phyloP scores from a whole-genome alignment of 2,888 invertebrate genomes.

The Zygaena filipendulae region DNA sequence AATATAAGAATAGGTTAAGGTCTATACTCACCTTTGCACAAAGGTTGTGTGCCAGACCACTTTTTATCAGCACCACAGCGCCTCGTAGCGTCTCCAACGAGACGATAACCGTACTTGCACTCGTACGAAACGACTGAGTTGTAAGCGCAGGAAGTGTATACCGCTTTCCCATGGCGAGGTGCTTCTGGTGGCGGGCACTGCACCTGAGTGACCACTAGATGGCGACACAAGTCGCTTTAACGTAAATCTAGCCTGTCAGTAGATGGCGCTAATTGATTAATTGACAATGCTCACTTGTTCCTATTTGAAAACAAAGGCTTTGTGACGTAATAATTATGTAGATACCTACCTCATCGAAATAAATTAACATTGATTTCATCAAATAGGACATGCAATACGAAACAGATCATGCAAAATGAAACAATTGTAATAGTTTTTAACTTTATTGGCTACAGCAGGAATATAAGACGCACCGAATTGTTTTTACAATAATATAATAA shows the following conservation, averaged over 20 bases:
- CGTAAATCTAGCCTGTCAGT: constrained; percentile 25
- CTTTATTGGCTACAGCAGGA: constrained; percentile 60
- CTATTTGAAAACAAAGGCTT: no score
- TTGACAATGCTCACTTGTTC: no score
- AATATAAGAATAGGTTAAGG: no score
- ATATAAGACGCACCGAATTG: no score
- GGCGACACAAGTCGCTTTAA: constrained; percentile 60
- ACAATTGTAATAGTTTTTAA: constrained; percentile 36
- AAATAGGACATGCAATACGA: no score
- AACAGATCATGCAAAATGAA: constrained; percentile 38
- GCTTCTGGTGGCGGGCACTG: constrained; percentile 93
- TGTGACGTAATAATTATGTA: no score
- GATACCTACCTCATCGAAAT: constrained; percentile 14
- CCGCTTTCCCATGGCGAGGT: constrained; percentile 92
- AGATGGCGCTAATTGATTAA: no score
- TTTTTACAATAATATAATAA: no score
- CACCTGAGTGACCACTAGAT: constrained; percentile 87
- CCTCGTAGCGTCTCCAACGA: constrained; percentile 90
- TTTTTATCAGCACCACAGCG: constrained; percentile 94
- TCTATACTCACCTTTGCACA: constrained; percentile 85
- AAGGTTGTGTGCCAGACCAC: constrained; percentile 93
- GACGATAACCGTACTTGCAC: constrained; percentile 93
- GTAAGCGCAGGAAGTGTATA: constrained; percentile 93
- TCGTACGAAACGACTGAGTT: constrained; percentile 96
- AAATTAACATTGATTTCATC: constrained; percentile 8